These are phyloP conservation scores for Zaprionus africanus DNA, from an alignment of 1,140 invertebrate genomes.

Conservation along the genomic window DNA sequence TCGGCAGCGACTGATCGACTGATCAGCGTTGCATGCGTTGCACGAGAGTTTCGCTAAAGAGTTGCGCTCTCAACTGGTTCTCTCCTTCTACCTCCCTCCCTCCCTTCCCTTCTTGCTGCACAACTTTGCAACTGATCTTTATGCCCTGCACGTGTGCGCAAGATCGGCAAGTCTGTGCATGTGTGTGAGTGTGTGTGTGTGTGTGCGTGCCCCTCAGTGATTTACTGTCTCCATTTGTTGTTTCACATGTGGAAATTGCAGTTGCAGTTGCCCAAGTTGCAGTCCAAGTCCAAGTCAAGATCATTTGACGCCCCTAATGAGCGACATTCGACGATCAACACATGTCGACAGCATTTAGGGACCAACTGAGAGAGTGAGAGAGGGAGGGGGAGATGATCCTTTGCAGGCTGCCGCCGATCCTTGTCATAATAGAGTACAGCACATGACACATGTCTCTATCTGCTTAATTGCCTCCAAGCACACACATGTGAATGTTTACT, in stretches of 20 bases:
- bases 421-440: constrained; percentile 26
- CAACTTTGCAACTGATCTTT: constrained; percentile 53
- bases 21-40: constrained; percentile 5
- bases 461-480: constrained; percentile 49
- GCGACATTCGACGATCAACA: constrained; percentile 42
- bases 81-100: background rate
- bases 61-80: constrained; percentile 61
- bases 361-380: background rate
- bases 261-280: constrained; percentile 2
- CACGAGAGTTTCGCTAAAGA: constrained; percentile 26
- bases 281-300: constrained; percentile 43
- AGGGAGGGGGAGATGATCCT: constrained; percentile 24
- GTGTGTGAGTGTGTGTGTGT: constrained; percentile 11
- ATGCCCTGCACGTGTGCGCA: constrained; percentile 61
- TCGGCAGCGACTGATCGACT: constrained; percentile 50
- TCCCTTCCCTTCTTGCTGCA: background rate
- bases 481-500: constrained; percentile 64
- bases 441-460: constrained; percentile 9
- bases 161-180: background rate
- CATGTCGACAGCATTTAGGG: constrained; percentile 55
- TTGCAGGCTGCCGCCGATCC: constrained; percentile 28
- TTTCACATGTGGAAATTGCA: constrained; percentile 41
- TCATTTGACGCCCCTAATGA: constrained; percentile 61
- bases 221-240: constrained; percentile 49
- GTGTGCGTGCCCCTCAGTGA: constrained; percentile 34